Conservation (phyloP, 2,797 vertebrate species). For the Stomatorhinus walkeri region DNA sequence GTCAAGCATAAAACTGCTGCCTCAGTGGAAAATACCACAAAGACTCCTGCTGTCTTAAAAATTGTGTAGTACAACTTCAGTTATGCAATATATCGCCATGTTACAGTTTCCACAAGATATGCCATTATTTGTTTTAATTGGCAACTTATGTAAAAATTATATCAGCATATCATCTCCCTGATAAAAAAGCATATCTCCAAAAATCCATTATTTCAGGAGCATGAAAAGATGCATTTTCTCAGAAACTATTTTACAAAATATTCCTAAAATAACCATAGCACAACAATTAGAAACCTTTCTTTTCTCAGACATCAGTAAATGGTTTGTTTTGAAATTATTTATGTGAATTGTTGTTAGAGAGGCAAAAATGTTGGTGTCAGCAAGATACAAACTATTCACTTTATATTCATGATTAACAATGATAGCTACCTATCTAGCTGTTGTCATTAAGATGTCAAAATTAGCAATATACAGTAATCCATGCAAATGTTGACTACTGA, state of each 20-base stretch:
- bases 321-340: background rate
- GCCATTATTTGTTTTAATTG: background rate
- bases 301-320: background rate
- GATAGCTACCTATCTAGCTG: background rate
- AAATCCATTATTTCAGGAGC: background rate
- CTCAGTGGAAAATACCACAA: background rate
- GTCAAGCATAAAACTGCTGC: background rate
- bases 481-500: background rate
- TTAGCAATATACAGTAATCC: background rate
- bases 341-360: background rate
- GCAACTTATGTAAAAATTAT: background rate
- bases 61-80: background rate
- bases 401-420: background rate
- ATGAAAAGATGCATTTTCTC: background rate
- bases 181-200: background rate
- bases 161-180: background rate
- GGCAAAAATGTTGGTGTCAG: background rate
- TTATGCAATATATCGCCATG: background rate
- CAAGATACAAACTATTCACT: background rate
- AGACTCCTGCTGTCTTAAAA: background rate
- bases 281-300: background rate
- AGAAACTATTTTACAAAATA: background rate
- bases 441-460: background rate
- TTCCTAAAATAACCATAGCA: background rate
- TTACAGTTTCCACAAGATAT: background rate